phyloP scores from a whole-genome alignment of 2,797 vertebrate genomes.

The Ptychobarbus kaznakovi region DNA sequence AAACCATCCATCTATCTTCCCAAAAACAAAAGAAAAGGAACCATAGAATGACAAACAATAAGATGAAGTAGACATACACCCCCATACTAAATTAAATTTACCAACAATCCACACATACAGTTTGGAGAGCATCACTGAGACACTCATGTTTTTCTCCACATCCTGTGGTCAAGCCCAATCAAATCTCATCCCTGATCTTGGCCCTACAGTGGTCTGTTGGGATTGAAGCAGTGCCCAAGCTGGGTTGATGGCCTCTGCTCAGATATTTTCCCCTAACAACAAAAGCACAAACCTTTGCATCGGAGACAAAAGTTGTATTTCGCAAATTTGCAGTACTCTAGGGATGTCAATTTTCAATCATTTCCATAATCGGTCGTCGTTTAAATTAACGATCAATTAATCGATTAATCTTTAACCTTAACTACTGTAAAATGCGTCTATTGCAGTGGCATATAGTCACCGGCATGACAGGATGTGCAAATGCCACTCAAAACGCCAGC shows the following conservation, averaged over 20 bases:
- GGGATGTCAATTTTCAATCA: too few species aligned
- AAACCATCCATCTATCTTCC: neutral
- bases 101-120: neutral
- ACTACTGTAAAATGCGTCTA: too few species aligned
- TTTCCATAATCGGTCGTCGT: too few species aligned
- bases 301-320: neutral
- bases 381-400: too few species aligned
- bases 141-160: neutral
- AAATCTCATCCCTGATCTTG: slow-evolving; percentile 14
- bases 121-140: neutral
- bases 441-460: too few species aligned
- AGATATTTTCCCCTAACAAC: neutral
- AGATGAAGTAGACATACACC: slow-evolving; percentile 12
- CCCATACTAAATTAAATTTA: neutral
- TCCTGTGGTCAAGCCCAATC: slow-evolving; percentile 16
- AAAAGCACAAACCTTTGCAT: neutral
- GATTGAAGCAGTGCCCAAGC: slow-evolving; percentile 11
- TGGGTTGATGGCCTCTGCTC: slow-evolving; percentile 28
- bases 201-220: slow-evolving; percentile 14
- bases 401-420: too few species aligned
- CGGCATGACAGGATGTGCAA: too few species aligned
- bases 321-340: neutral
- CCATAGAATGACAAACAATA: neutral
- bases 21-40: neutral
- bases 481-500: too few species aligned